These are phyloP conservation scores for Tachycineta bicolor DNA, from an alignment of 2,113 vertebrate genomes.

Conservation along the genomic window DNA sequence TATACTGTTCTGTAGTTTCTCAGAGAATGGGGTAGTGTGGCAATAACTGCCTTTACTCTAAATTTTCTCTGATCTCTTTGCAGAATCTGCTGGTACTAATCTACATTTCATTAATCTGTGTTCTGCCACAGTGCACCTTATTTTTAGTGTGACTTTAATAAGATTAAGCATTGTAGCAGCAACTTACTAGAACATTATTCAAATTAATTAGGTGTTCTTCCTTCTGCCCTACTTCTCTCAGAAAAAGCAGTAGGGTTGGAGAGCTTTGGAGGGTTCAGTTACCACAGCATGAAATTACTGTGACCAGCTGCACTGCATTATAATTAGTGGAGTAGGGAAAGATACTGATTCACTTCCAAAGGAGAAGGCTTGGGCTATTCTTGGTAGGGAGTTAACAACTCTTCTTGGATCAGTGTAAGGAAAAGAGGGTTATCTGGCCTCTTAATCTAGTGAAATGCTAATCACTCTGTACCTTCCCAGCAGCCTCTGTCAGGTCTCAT, in stretches of 20 bases:
- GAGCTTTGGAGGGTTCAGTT: conserved; percentile 42
- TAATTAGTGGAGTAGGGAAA: background rate
- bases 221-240: conserved; percentile 44
- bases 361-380: conserved; percentile 7
- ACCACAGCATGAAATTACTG: conserved; percentile 45
- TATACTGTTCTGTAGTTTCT: background rate
- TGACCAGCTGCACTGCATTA: background rate
- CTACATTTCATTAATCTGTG: background rate
- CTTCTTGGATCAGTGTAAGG: conserved; percentile 14
- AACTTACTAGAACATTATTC: conserved; percentile 44
- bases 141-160: conserved; percentile 48
- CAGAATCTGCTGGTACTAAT: background rate
- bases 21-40: background rate
- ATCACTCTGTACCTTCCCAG: background rate
- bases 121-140: background rate
- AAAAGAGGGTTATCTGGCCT: conserved; percentile 38
- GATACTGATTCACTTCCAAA: background rate
- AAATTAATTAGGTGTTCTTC: conserved; percentile 54
- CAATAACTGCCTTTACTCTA: background rate
- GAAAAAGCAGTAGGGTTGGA: conserved; percentile 27
- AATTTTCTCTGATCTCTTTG: background rate
- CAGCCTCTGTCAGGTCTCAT: background rate
- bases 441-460: conserved; percentile 40
- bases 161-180: conserved; percentile 29
- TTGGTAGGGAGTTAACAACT: conserved; percentile 16